These are phyloP conservation scores for Rhinichthys klamathensis DNA, from an alignment of 2,113 vertebrate species.

Conservation along the genomic window DNA sequence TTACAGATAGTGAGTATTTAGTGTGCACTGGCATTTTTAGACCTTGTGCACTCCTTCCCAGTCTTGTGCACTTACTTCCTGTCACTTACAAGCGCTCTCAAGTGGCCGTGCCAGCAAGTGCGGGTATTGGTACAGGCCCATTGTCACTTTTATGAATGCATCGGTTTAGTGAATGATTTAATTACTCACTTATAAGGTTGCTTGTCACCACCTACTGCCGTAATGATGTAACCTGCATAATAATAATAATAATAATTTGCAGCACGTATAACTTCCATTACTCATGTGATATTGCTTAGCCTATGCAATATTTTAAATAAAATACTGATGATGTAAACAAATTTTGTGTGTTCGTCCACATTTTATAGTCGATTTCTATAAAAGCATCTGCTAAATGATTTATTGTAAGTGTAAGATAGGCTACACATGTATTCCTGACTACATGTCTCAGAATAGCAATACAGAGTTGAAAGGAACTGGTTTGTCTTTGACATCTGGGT, in stretches of 20 bases:
- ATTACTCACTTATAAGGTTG: too few relatives aligned
- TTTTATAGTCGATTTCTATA: neutral
- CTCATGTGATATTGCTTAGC: too few relatives aligned
- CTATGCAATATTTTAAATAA: too few relatives aligned
- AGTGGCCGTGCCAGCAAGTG: neutral
- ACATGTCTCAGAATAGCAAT: conserved; percentile 1
- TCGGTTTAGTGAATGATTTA: neutral
- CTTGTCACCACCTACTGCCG: too few relatives aligned
- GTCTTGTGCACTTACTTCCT: neutral
- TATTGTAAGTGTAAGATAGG: conserved; percentile 8
- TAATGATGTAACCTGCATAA: too few relatives aligned
- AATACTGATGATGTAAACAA: too few relatives aligned
- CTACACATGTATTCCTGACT: neutral
- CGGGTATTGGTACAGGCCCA: too few relatives aligned
- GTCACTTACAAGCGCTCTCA: neutral
- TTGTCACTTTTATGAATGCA: neutral
- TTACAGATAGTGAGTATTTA: neutral
- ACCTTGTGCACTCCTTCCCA: neutral
- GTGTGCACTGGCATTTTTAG: neutral
- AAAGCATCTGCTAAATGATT: neutral
- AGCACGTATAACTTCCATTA: too few relatives aligned
- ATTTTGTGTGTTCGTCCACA: neutral
- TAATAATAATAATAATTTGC: too few relatives aligned
- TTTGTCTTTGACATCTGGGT: conserved; percentile 28
- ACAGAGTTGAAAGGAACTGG: conserved; percentile 16